Conservation (phyloP, 2,113 vertebrate species). For the Percopsis transmontana region DNA sequence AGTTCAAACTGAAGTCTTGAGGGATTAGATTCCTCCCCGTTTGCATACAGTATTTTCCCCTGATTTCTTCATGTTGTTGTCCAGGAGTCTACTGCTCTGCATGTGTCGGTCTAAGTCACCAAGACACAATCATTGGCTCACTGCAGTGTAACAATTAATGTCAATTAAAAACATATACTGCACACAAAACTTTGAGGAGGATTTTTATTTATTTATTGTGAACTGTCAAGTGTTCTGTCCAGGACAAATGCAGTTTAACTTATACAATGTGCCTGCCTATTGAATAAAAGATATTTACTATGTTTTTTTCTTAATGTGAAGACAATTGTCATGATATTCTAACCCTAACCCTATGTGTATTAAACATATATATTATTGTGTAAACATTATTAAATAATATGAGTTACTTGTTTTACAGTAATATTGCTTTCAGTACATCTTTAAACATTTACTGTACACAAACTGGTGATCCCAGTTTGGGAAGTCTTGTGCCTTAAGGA, state of each 20-base stretch:
- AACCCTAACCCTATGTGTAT: too few species aligned
- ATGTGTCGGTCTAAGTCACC: not conserved
- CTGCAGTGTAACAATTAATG: too few species aligned
- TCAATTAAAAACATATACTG: too few species aligned
- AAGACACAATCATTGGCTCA: not conserved
- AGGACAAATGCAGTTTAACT: constrained; percentile 23
- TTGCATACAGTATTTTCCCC: not conserved
- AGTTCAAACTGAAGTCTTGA: not conserved
- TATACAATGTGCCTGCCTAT: constrained; percentile 32
- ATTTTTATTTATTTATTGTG: constrained; percentile 25
- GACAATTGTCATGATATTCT: constrained; percentile 11
- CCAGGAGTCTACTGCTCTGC: not conserved
- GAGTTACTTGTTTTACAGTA: not conserved
- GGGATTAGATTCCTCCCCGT: not conserved
- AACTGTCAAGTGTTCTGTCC: constrained; percentile 5
- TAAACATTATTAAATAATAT: not conserved
- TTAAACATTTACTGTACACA: constrained; percentile 43
- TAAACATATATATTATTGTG: not conserved
- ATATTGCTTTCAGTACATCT: not conserved
- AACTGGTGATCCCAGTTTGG: constrained; percentile 41
- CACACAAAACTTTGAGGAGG: not conserved
- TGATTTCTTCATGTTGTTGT: not conserved
- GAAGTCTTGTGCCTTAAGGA: constrained; percentile 51
- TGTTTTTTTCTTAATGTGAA: not conserved
- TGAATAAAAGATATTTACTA: not conserved